Conservation (phyloP, 2,113 vertebrate genomes). For the Kryptolebias marmoratus region DNA sequence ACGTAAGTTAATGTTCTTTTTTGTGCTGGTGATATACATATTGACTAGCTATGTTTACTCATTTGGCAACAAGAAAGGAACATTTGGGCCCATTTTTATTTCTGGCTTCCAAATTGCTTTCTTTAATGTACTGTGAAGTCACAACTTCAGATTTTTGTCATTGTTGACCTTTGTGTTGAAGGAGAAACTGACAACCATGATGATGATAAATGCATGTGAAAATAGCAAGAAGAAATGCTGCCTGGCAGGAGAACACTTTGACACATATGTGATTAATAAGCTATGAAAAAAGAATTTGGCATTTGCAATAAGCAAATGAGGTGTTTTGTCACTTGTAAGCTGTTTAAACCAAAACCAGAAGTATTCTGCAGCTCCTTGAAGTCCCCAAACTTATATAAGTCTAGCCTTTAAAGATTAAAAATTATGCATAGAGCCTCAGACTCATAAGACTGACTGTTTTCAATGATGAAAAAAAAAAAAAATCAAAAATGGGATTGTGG, state of each 20-base stretch:
- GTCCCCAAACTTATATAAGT: not conserved
- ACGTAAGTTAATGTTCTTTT: too few species aligned
- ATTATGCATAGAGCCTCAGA: too few species aligned
- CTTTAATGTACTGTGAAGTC: slow-evolving; percentile 17
- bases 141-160: not conserved
- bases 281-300: not conserved
- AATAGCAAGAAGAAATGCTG: slow-evolving; percentile 1
- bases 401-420: too few species aligned
- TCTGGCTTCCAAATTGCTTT: not conserved
- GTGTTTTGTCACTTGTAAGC: slow-evolving; percentile 13
- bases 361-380: slow-evolving; percentile 1
- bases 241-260: not conserved
- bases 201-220: slow-evolving; percentile 9
- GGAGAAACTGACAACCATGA: slow-evolving; percentile 1
- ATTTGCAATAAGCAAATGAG: not conserved
- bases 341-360: slow-evolving; percentile 4
- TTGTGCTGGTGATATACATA: too few species aligned
- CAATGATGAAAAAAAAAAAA: not conserved
- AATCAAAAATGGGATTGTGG: not conserved
- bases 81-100: slow-evolving; percentile 11
- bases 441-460: not conserved
- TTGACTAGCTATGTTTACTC: not conserved
- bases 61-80: slow-evolving; percentile 10
- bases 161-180: slow-evolving; percentile 15
- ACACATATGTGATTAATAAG: not conserved